Percentiles rank a stretch among this genome's conserved stretches.
These are phyloP conservation scores for Acipenser ruthenus DNA, from an alignment of 2,797 vertebrate genomes.

Conservation along the genomic window DNA sequence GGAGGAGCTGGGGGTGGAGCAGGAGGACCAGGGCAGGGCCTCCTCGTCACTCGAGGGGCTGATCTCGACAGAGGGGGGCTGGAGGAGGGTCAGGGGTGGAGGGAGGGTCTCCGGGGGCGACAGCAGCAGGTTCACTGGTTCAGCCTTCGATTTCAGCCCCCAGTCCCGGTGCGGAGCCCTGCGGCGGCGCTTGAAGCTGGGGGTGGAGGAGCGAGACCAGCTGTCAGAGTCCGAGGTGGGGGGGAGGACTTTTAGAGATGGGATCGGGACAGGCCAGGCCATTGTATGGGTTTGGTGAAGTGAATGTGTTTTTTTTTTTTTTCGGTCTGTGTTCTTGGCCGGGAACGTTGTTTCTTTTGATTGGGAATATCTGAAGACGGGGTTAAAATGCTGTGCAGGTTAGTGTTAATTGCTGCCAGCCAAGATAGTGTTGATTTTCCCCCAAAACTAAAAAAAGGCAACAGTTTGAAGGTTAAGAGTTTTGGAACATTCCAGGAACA, in stretches of 20 bases:
- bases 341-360: no score
- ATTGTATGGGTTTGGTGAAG: conserved; percentile 5
- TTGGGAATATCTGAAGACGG: no score
- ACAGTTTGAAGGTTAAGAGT: no score
- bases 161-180: conserved; percentile 27
- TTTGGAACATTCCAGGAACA: no score
- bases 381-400: no score
- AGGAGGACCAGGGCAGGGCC: conserved; percentile 48
- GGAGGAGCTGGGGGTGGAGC: conserved; percentile 55
- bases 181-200: conserved; percentile 31
- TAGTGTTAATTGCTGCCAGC: no score
- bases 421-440: no score
- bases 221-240: conserved; percentile 62
- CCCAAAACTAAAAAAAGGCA: no score
- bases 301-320: no score
- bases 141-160: conserved; percentile 22
- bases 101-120: no score
- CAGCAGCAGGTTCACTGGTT: conserved; percentile 12
- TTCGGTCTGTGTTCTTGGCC: no score
- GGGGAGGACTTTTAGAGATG: conserved; percentile 52
- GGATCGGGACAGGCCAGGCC: conserved; percentile 44
- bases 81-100: conserved; percentile 16
- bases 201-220: conserved; percentile 62
- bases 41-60: conserved; percentile 34
- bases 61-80: conserved; percentile 30